Evolutionary conservation across 2,888 invertebrate species (phyloP), one percentile per base, ranked within the genome.

Genomic region (Lottia gigantea): DNA sequence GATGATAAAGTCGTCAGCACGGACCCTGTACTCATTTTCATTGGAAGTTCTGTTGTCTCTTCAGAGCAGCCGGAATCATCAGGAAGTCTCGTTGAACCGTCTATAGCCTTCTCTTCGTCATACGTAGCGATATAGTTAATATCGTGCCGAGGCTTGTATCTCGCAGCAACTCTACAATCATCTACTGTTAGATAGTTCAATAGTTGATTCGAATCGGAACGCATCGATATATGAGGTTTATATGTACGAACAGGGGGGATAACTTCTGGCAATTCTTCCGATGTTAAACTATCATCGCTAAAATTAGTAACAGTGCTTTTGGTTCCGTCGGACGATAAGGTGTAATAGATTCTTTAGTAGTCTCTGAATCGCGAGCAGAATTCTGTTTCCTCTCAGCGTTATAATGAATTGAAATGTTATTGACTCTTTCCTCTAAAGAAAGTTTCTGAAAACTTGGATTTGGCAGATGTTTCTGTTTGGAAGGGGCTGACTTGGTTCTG

Each of bases 101-200:
- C 45, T 63, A 31, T 64, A 25, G 45, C 25, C 45, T 16, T 16
- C n/a, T 40, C 19, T 71, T 73, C 75, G 74, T 68, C 72, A 71
- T 62, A 72, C 45, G 47, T 25, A 26, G 66, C 46, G 26, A 65
- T 61, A 11, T 45, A 66, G 67, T 61, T 64, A 15, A 67, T 46
- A 19, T 74, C 72, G 62, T 71, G 46, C 16, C 64, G 61, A 26
- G 74, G 76, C 2, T 76, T 71, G 67, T 80, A 80, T 40, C 80
- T 70, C 68, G 78, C 76, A 15, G 76, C 72, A 49, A 80, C 71
- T 71, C 81, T 82, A 69, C 83, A 83, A 72, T 83, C 83, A 68
- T 83, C 83, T n/a, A 82, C 81, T 14, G 83, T 79, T 16, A 82
- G 78, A 0, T 82, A 78, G 72, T 82, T 82, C 7, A 83, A 68